Conservation (phyloP, 1,140 invertebrate genomes). For the Drosophila pseudoobscura region DNA sequence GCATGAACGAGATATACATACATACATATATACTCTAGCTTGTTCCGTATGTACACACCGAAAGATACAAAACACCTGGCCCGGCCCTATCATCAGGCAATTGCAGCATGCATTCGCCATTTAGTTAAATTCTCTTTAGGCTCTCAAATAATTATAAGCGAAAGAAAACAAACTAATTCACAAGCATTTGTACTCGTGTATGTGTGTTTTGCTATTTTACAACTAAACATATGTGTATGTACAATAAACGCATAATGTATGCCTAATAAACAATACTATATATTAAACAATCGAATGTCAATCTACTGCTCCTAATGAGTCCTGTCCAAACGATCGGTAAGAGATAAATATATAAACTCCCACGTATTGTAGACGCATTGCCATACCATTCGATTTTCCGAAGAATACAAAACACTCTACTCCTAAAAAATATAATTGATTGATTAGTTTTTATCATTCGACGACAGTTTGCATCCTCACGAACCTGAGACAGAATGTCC, state of each 20-base stretch:
- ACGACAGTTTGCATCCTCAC: no score
- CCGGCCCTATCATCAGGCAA: constrained; percentile 16
- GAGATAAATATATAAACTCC: no score
- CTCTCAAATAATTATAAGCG: constrained; percentile 48
- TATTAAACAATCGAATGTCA: not conserved
- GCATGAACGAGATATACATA: constrained; percentile 6
- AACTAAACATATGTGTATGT: constrained; percentile 52
- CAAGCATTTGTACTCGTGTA: constrained; percentile 50
- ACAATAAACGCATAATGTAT: constrained; percentile 50
- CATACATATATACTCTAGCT: not conserved
- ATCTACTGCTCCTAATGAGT: not conserved
- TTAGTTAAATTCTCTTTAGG: constrained; percentile 43
- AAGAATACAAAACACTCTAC: no score
- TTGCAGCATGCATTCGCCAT: constrained; percentile 1
- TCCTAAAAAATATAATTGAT: no score
- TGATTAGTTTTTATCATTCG: no score
- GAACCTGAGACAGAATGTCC: no score
- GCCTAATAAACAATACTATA: constrained; percentile 57
- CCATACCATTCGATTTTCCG: no score
- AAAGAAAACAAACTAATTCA: constrained; percentile 40
- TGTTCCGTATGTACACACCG: not conserved
- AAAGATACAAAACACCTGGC: constrained; percentile 21
- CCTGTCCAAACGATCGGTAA: no score
- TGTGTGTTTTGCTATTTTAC: constrained; percentile 44
- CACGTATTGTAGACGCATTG: no score